These are phyloP conservation scores for Nibea albiflora DNA, from an alignment of 2,113 vertebrate genomes.

Conservation along the genomic window DNA sequence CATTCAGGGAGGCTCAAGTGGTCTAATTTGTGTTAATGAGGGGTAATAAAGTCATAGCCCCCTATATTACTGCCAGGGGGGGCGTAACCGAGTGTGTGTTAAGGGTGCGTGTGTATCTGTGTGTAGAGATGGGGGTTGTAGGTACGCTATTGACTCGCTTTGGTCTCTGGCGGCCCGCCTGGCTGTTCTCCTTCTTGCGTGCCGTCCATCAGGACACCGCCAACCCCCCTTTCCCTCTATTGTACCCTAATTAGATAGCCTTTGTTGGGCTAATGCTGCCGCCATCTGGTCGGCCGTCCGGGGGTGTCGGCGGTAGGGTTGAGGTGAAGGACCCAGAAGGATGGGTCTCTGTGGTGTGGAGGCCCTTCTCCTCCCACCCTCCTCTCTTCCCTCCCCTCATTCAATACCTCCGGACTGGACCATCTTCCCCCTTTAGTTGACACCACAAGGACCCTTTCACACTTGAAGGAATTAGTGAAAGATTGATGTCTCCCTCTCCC, in stretches of 20 bases:
- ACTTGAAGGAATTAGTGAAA: slow-evolving; percentile 87
- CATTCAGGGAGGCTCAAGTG: slow-evolving; percentile 85
- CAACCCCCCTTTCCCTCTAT: slow-evolving; percentile 71
- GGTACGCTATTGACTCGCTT: slow-evolving; percentile 67
- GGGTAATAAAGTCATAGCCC: slow-evolving; percentile 88
- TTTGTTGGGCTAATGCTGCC: slow-evolving; percentile 85
- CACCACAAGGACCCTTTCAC: slow-evolving; percentile 84
- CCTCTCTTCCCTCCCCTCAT: slow-evolving; percentile 64
- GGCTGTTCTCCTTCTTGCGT: slow-evolving; percentile 64
- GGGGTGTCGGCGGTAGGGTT: slow-evolving; percentile 61
- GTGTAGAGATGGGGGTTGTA: slow-evolving; percentile 58
- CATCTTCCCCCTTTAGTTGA: slow-evolving; percentile 73
- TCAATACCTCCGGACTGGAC: slow-evolving; percentile 70
- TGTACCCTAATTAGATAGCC: slow-evolving; percentile 87
- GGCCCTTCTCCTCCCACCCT: slow-evolving; percentile 65
- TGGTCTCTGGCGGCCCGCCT: slow-evolving; percentile 68
- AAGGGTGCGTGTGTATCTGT: slow-evolving; percentile 51
- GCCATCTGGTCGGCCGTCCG: slow-evolving; percentile 85
- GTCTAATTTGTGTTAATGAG: slow-evolving; percentile 89
- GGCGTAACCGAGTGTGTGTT: slow-evolving; percentile 56
- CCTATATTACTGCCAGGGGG: slow-evolving; percentile 81
- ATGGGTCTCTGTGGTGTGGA: slow-evolving; percentile 50
- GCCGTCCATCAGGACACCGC: slow-evolving; percentile 72
- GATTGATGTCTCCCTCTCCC: slow-evolving; percentile 82
- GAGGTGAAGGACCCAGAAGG: slow-evolving; percentile 54